A percentile compares a stretch with the other conserved stretches of the same genome.
phyloP scores from a whole-genome alignment of 2,113 vertebrate species.

The Dipodomys merriami region DNA sequence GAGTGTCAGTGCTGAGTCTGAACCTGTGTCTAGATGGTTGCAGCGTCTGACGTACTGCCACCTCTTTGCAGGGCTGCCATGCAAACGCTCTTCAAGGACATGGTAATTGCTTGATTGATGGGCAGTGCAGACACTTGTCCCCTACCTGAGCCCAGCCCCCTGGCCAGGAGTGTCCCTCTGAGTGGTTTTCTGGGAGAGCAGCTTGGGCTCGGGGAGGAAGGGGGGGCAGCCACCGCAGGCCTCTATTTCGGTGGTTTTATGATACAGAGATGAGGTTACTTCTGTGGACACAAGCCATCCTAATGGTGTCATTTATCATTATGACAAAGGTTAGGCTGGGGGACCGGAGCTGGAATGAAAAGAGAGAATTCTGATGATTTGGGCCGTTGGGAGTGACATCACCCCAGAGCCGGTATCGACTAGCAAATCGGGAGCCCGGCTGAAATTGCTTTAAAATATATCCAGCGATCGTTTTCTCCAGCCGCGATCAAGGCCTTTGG shows the following conservation, averaged over 20 bases:
- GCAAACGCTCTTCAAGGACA: background rate
- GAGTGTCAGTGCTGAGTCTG: background rate
- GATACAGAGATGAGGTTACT: conserved; percentile 70
- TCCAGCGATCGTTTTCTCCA: conserved; percentile 78
- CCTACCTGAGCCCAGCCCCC: background rate
- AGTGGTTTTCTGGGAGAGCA: background rate
- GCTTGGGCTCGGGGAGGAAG: conserved; percentile 18
- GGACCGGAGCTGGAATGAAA: conserved; percentile 65
- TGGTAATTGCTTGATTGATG: background rate
- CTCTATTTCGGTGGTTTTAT: conserved; percentile 69
- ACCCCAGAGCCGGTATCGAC: conserved; percentile 72
- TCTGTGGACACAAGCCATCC: conserved; percentile 70
- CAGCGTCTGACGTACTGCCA: background rate
- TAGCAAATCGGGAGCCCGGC: conserved; percentile 76
- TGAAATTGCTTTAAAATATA: conserved; percentile 80
- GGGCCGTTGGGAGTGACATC: conserved; percentile 81
- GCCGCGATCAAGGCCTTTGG: conserved; percentile 76
- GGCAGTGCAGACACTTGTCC: background rate
- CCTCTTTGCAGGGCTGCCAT: background rate
- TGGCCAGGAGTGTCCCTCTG: background rate
- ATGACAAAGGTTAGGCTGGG: conserved; percentile 77
- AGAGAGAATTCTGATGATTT: conserved; percentile 80
- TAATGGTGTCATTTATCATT: conserved; percentile 72
- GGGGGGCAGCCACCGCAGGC: conserved; percentile 33
- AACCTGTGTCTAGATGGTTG: background rate